Percentiles rank a stretch among this genome's conserved stretches.
These are phyloP conservation scores for Aeoliscus strigatus DNA, from an alignment of 2,797 vertebrate genomes.

Conservation along the genomic window DNA sequence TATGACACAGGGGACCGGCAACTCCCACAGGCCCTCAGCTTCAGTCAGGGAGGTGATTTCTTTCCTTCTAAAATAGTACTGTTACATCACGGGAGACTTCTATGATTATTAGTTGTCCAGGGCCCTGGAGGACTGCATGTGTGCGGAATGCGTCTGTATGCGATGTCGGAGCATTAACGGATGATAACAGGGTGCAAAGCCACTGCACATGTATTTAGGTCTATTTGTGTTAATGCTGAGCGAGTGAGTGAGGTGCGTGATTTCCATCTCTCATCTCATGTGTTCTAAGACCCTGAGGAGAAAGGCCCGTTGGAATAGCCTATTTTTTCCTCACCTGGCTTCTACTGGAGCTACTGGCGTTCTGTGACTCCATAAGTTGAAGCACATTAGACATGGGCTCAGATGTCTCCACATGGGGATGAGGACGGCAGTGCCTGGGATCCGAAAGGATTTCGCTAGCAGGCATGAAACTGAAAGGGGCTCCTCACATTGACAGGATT, in stretches of 20 bases:
- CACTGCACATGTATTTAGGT: conserved; percentile 22
- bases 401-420: conserved; percentile 43
- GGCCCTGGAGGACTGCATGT: conserved; percentile 18
- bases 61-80: conserved; percentile 42
- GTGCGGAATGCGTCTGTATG: conserved; percentile 2
- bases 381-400: conserved; percentile 43
- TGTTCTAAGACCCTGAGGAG: conserved; percentile 24
- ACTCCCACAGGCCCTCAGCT: conserved; percentile 52
- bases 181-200: too few species aligned
- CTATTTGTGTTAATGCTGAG: conserved; percentile 15
- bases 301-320: conserved; percentile 6
- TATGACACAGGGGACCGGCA: conserved; percentile 56
- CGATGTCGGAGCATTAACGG: conserved; percentile 3
- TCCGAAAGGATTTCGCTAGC: conserved; percentile 46
- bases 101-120: conserved; percentile 51
- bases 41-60: conserved; percentile 46
- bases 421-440: conserved; percentile 28
- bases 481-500: conserved; percentile 61
- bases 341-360: conserved; percentile 16
- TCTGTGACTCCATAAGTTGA: conserved; percentile 25
- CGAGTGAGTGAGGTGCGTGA: conserved; percentile 13
- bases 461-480: conserved; percentile 46
- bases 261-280: conserved; percentile 8
- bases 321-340: conserved; percentile 26
- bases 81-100: conserved; percentile 33